Evolutionary conservation across 2,113 vertebrate genomes (phyloP).

Genomic region (Grammomys surdaster): DNA sequence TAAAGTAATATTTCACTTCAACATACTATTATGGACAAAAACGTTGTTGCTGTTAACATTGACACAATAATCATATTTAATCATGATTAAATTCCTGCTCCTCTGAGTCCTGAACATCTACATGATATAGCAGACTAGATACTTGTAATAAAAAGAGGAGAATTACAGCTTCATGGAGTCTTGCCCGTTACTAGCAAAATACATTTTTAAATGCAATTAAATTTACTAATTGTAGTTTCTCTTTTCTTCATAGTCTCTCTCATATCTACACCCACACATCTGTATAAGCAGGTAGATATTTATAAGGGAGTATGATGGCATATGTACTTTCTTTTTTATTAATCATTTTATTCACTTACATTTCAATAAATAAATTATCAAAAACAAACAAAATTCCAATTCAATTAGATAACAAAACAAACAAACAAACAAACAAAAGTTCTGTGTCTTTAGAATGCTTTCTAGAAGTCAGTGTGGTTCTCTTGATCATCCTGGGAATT

Average conservation of each 20-base stretch:
- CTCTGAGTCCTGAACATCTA: neutral
- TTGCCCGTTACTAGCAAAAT: conserved; percentile 11
- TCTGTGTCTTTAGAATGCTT: neutral
- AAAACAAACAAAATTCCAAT: neutral
- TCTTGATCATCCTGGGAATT: neutral
- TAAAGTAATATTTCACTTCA: neutral
- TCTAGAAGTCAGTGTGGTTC: neutral
- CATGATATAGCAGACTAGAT: neutral
- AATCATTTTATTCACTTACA: too few relatives aligned
- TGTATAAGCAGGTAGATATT: neutral
- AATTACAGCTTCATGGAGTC: conserved; percentile 4
- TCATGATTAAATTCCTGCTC: neutral
- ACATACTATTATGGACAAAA: neutral
- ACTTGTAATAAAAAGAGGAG: conserved; percentile 25
- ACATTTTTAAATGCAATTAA: conserved; percentile 1
- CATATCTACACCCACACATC: neutral
- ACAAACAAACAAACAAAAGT: neutral
- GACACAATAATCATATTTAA: neutral
- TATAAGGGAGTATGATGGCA: too few relatives aligned
- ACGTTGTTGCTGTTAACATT: conserved; percentile 33
- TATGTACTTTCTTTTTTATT: too few relatives aligned
- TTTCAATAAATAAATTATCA: too few relatives aligned
- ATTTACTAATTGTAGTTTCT: neutral
- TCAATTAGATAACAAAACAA: conserved; percentile 5
- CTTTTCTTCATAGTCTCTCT: neutral